Evolutionary conservation across 2,113 vertebrate species (phyloP), one percentile per base, ranked within the genome.

Genomic region (Carassius carassius): DNA sequence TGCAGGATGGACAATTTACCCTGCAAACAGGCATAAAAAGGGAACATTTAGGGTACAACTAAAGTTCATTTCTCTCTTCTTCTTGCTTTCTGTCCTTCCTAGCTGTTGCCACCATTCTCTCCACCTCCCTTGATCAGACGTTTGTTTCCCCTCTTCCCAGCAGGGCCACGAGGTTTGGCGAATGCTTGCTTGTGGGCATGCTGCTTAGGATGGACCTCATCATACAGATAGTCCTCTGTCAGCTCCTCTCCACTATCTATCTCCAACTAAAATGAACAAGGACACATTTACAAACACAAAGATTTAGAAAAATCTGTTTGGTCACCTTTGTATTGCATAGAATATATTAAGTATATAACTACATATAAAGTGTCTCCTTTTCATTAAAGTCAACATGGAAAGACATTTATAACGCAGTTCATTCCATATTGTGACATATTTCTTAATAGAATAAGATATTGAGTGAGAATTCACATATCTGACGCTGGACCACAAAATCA

Each of bases 191-290:
- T 97, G 94, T 96, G 97, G 85, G 97, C 96, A 0, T 98, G 97
- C 78, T 98, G 97, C 90, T 98, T 98, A 85, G 98, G 98, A 90
- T 99, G 98, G 86, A 99, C 96, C 91, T 99, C 98, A 0, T 99
- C 97, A 0, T 99, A 98, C 86, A 99, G 94, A 91, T 98, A 98
- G 51, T 97, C 95, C 0, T 96, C 95, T 0, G 98, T 99, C 92
- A 99, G 94, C 89, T 99, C 98, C 0, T 96, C 95, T 1, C 98
- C 98, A 0, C 97, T 93, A 0, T 96, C 98, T 0, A 99, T 98
- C 94, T 99, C 98, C 0, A 99, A 91, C 98, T 99, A 41, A 79
- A 8, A 86, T 44, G 12, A 11, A 79, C 0, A 81, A 11, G 81
- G 19, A 78, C 5, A 44, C 44, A 63, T 51, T 51, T 23, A 54